phyloP scores from a whole-genome alignment of 2,888 invertebrate species.

The Lobophora halterata region DNA sequence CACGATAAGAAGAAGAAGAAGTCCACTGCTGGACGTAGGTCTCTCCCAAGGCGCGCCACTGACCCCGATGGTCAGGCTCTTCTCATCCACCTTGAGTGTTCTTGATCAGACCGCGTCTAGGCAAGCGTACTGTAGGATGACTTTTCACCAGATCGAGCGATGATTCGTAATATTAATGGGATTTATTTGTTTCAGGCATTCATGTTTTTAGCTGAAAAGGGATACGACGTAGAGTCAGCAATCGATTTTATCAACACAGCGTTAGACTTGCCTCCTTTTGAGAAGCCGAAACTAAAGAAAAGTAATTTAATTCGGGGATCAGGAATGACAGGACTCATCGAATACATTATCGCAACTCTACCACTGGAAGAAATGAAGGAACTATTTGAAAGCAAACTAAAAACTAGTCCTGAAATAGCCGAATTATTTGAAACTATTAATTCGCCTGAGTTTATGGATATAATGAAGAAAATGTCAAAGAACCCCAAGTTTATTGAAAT shows the following conservation, averaged over 20 bases:
- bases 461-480: slow-evolving; percentile 39
- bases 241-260: slow-evolving; percentile 38
- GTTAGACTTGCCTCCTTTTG: slow-evolving; percentile 36
- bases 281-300: slow-evolving; percentile 21
- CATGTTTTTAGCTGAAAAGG: slow-evolving; percentile 39
- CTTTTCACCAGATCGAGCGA: too few species aligned
- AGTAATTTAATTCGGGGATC: slow-evolving; percentile 17
- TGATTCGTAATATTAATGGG: not conserved
- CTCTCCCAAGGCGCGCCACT: too few species aligned
- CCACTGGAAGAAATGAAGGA: slow-evolving; percentile 44
- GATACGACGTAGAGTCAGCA: slow-evolving; percentile 38
- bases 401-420: slow-evolving; percentile 38
- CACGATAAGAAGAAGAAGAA: too few species aligned
- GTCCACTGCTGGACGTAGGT: too few species aligned
- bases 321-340: slow-evolving; percentile 40
- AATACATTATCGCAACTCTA: slow-evolving; percentile 36
- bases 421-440: slow-evolving; percentile 40
- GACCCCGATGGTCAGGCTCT: too few species aligned
- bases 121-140: too few species aligned
- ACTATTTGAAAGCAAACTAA: slow-evolving; percentile 42
- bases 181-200: slow-evolving; percentile 36
- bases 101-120: too few species aligned
- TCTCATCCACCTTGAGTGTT: too few species aligned
- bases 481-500: slow-evolving; percentile 43
- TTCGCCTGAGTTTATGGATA: slow-evolving; percentile 44